Evolutionary conservation across 2,113 vertebrate species (phyloP).

Genomic region (Malurus melanocephalus): DNA sequence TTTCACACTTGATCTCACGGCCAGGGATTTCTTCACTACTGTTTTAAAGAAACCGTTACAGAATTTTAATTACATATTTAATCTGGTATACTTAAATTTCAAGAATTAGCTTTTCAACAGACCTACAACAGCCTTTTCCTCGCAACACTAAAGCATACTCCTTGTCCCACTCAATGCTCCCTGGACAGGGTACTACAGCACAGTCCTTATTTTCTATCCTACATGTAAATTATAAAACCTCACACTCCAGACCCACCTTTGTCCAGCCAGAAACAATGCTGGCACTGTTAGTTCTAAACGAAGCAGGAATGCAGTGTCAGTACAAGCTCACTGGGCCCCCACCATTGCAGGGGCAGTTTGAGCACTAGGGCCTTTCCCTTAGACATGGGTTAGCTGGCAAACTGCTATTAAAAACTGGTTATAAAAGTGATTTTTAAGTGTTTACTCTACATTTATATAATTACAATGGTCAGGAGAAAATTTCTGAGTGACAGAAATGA

Average conservation of each 20-base stretch:
- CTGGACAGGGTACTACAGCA: background rate
- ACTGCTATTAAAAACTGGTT: background rate
- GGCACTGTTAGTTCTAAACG: accelerated
- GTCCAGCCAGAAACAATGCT: background rate
- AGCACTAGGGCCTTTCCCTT: background rate
- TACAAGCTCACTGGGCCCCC: background rate
- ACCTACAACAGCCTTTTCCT: background rate
- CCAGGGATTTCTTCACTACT: background rate
- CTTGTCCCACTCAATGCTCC: background rate
- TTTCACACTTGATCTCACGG: background rate
- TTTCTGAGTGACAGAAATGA: background rate
- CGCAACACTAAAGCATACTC: background rate
- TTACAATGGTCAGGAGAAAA: background rate
- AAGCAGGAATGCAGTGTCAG: background rate
- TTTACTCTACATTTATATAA: background rate
- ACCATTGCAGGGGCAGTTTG: background rate
- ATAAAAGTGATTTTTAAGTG: background rate
- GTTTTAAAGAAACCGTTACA: background rate
- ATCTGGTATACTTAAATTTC: background rate
- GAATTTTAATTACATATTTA: background rate
- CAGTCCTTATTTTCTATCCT: background rate
- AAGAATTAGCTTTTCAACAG: background rate
- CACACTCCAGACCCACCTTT: background rate
- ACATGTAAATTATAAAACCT: background rate
- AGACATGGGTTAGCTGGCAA: background rate